phyloP scores from a whole-genome alignment of 2,888 invertebrate genomes.

The Rhopalosiphum nymphaeae region DNA sequence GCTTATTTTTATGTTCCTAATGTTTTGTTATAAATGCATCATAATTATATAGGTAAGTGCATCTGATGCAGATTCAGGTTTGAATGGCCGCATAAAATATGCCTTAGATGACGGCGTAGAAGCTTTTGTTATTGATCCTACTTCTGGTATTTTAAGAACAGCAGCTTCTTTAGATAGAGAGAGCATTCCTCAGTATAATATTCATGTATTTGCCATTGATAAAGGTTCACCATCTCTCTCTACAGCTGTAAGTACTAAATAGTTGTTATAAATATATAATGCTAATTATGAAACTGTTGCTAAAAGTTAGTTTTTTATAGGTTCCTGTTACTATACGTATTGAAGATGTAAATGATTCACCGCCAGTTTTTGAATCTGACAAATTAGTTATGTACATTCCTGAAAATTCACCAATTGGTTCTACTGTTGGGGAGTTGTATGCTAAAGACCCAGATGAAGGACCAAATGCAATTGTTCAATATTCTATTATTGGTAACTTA shows the following conservation, averaged over 20 bases:
- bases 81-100: constrained; percentile 89
- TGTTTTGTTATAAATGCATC: background rate
- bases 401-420: constrained; percentile 97
- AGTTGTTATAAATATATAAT: background rate
- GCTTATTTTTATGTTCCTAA: background rate
- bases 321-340: constrained; percentile 85
- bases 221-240: constrained; percentile 85
- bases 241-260: constrained; percentile 72
- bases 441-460: constrained; percentile 95
- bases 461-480: constrained; percentile 90
- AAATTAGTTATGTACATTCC: constrained; percentile 89
- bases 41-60: constrained; percentile 78
- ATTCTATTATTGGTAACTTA: constrained; percentile 86
- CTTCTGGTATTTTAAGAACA: constrained; percentile 91
- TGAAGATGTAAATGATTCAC: constrained; percentile 91
- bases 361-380: constrained; percentile 89
- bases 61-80: constrained; percentile 85
- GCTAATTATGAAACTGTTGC: background rate
- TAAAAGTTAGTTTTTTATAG: constrained; percentile 68
- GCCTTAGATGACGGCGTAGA: constrained; percentile 83
- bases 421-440: constrained; percentile 90
- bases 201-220: constrained; percentile 91
- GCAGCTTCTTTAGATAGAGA: constrained; percentile 93
- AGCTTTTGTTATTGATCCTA: constrained; percentile 92
- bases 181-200: constrained; percentile 84